These are phyloP conservation scores for Eupithecia pulchellata DNA, from an alignment of 2,888 invertebrate genomes.

Conservation along the genomic window DNA sequence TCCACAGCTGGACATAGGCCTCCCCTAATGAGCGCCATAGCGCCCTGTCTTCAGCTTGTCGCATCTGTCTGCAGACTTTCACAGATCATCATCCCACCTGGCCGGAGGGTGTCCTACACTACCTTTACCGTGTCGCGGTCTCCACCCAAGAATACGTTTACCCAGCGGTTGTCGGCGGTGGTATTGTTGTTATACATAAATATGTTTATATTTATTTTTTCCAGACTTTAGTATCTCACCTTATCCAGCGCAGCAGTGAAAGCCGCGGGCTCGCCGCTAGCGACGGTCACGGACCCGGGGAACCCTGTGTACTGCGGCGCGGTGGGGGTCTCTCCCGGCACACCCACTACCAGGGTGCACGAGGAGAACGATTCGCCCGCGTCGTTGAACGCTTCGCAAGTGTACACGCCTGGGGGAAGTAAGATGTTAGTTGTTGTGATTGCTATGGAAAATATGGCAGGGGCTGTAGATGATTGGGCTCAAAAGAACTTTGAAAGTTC, in stretches of 20 bases:
- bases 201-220: no score
- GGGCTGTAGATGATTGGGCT: background rate
- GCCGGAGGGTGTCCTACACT: no score
- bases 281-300: conserved; percentile 94
- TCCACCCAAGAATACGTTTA: no score
- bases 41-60: no score
- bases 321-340: conserved; percentile 93
- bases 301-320: conserved; percentile 94
- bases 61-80: no score
- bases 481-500: no score
- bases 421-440: background rate
- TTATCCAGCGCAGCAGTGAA: conserved; percentile 93
- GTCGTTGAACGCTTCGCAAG: conserved; percentile 98
- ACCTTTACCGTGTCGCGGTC: no score
- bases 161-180: no score
- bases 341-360: conserved; percentile 93
- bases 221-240: conserved; percentile 57
- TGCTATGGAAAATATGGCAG: background rate
- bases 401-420: conserved; percentile 91
- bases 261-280: conserved; percentile 91
- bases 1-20: no score
- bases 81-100: no score
- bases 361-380: conserved; percentile 97
- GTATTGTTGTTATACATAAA: no score
- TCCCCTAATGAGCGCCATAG: no score